phyloP scores from a whole-genome alignment of 2,888 invertebrate genomes.

The Melipona bicolor region DNA sequence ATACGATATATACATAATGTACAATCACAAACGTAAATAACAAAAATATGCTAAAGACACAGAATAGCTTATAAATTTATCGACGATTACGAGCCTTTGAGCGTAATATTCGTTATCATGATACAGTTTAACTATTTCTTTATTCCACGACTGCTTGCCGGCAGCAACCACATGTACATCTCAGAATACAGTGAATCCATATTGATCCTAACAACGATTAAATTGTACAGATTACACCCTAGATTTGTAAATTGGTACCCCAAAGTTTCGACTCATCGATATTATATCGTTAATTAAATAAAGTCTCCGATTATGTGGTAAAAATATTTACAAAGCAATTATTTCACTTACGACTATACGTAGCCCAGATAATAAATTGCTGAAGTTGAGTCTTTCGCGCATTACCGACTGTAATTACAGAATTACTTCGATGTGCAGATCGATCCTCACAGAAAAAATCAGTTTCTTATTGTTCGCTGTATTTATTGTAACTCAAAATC shows the following conservation, averaged over 20 bases:
- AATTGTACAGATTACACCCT: conserved; percentile 8
- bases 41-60: conserved; percentile 34
- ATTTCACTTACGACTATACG: conserved; percentile 45
- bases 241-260: conserved; percentile 38
- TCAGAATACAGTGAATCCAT: not conserved
- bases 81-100: conserved; percentile 2
- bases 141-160: conserved; percentile 13
- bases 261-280: conserved; percentile 17
- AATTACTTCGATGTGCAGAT: not conserved
- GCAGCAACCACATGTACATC: conserved; percentile 15
- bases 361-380: conserved; percentile 63
- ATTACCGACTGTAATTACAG: conserved; percentile 33
- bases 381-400: conserved; percentile 53
- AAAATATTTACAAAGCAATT: conserved; percentile 55
- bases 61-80: conserved; percentile 6
- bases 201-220: conserved; percentile 23
- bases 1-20: conserved; percentile 50
- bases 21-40: conserved; percentile 42
- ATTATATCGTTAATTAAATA: conserved; percentile 14
- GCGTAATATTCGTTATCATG: not conserved
- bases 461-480: not conserved
- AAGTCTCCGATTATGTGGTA: conserved; percentile 13
- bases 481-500: not conserved
- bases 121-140: not conserved
- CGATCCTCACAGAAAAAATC: not conserved